Evolutionary conservation across 2,888 invertebrate genomes (phyloP).

Genomic region (Stenodema calcarata): DNA sequence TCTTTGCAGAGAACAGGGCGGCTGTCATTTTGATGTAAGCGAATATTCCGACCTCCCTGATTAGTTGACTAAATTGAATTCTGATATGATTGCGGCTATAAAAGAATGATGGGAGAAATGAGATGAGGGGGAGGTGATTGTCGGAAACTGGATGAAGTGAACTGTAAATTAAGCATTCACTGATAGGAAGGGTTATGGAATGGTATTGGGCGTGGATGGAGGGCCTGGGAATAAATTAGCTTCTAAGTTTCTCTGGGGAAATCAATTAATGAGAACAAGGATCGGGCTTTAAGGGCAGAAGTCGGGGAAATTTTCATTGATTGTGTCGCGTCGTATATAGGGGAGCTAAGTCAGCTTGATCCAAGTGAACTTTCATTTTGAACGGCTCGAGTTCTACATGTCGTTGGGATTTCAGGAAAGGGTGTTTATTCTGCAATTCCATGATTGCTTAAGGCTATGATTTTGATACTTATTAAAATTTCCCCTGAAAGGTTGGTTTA

Average conservation of each 20-base stretch:
- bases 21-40: background rate
- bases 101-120: background rate
- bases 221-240: background rate
- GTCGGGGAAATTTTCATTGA: constrained; percentile 13
- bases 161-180: constrained; percentile 7
- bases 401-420: background rate
- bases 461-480: no score
- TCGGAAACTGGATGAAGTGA: constrained; percentile 16
- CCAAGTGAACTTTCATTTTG: background rate
- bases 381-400: background rate
- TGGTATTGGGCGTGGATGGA: background rate
- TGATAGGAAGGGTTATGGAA: background rate
- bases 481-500: no score
- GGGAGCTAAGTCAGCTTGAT: background rate
- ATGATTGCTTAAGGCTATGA: no score
- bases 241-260: constrained; percentile 31
- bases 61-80: background rate
- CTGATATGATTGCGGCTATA: background rate
- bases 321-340: background rate
- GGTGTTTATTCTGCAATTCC: no score
- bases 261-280: constrained; percentile 32
- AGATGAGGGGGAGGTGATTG: background rate
- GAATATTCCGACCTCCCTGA: background rate
- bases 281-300: background rate
- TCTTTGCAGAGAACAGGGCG: no score